Evolutionary conservation across 37 sponge, comb jelly and placozoan species (phyloP).

Genomic region (Halisarca cf. caerulea): DNA sequence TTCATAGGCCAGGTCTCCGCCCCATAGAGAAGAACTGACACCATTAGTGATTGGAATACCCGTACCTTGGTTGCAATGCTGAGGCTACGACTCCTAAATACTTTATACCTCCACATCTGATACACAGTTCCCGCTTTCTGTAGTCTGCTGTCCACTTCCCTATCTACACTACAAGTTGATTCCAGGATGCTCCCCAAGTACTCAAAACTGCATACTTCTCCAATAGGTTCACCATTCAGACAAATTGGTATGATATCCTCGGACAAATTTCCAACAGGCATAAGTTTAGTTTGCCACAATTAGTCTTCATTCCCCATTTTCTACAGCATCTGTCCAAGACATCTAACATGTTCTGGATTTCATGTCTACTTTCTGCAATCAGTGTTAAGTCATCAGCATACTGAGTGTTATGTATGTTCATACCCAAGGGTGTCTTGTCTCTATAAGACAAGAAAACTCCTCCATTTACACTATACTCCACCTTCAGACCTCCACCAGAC

Average conservation of each 20-base stretch:
- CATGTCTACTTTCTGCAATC: not conserved
- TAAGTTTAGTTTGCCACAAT: not conserved
- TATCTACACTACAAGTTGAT: not conserved
- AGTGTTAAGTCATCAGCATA: conserved; percentile 7
- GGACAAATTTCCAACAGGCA: not conserved
- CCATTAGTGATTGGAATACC: not conserved
- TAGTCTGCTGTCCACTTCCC: not conserved
- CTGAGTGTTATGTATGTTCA: not conserved
- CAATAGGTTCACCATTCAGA: not conserved
- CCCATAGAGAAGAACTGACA: conserved; percentile 14
- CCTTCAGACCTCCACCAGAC: not conserved
- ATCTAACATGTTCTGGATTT: not conserved
- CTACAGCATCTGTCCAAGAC: not conserved
- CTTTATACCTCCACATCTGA: conserved; percentile 17
- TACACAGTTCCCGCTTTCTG: conserved; percentile 15
- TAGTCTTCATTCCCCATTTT: not conserved
- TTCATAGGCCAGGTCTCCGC: conserved; percentile 13
- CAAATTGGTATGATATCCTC: too few species aligned
- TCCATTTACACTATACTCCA: not conserved
- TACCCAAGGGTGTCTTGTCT: not conserved
- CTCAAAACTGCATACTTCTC: not conserved
- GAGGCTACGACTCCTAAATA: conserved; percentile 7
- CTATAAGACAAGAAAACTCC: not conserved
- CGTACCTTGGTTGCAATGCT: conserved; percentile 21
- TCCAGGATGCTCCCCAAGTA: not conserved